These are phyloP conservation scores for Apomyelois bistriatella DNA, from an alignment of 2,888 invertebrate species.

Conservation along the genomic window DNA sequence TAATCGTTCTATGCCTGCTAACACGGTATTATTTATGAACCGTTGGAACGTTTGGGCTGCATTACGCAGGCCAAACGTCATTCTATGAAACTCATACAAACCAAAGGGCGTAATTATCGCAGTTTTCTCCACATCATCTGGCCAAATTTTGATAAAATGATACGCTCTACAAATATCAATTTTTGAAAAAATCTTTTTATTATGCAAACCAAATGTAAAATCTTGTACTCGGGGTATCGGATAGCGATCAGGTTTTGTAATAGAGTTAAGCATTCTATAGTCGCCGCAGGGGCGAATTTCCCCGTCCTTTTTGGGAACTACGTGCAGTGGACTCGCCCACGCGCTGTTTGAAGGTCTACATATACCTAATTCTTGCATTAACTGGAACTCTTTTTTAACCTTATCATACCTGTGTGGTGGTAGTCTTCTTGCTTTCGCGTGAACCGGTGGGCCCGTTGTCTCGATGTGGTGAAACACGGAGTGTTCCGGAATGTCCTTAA, in stretches of 20 bases:
- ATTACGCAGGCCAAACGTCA: neutral
- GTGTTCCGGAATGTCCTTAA: constrained; percentile 21
- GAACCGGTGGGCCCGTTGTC: constrained; percentile 35
- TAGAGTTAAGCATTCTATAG: neutral
- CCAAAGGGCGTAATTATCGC: neutral
- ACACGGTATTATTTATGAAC: neutral
- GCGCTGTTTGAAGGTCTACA: constrained; percentile 47
- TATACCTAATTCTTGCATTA: constrained; percentile 44
- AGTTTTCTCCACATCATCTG: neutral
- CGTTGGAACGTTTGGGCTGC: neutral
- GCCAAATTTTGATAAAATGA: neutral
- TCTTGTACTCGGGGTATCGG: neutral
- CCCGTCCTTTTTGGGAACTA: neutral
- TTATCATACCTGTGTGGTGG: constrained; percentile 34
- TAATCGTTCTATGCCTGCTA: neutral
- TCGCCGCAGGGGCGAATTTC: neutral
- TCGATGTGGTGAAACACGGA: constrained; percentile 32
- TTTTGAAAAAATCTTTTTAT: neutral
- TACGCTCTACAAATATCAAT: neutral
- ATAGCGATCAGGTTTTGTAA: neutral
- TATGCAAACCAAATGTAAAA: neutral
- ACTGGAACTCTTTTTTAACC: constrained; percentile 37
- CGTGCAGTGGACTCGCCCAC: constrained; percentile 38
- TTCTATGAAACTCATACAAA: neutral
- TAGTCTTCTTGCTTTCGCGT: constrained; percentile 36